Evolutionary conservation across 1,140 invertebrate genomes (phyloP).

Genomic region (Euschistus heros): DNA sequence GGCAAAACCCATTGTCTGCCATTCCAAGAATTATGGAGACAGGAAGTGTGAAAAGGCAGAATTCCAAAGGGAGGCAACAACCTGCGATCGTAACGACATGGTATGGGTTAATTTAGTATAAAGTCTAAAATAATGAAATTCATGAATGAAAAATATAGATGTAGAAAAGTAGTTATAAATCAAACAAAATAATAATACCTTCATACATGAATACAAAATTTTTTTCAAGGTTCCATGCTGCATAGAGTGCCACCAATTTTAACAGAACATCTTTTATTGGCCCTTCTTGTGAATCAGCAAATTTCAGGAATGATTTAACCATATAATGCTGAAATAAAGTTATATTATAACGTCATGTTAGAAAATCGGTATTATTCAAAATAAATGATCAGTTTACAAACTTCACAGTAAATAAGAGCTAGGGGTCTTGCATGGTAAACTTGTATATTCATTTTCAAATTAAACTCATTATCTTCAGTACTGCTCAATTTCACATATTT

Average conservation of each 20-base stretch:
- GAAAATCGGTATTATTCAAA: no score
- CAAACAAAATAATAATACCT: no score
- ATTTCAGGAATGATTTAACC: conserved; percentile 29
- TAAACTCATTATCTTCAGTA: conserved; percentile 54
- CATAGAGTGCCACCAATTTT: conserved; percentile 58
- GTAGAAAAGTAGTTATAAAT: neutral
- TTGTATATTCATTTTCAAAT: conserved; percentile 68
- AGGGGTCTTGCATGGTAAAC: conserved; percentile 66
- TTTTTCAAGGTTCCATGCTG: conserved; percentile 58
- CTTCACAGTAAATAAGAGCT: conserved; percentile 62
- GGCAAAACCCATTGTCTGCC: no score
- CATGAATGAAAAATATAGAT: no score
- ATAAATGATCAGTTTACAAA: neutral
- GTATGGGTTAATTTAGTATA: no score
- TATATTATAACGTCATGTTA: no score
- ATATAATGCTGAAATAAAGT: conserved; percentile 29
- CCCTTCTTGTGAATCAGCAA: conserved; percentile 20
- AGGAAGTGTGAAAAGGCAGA: no score
- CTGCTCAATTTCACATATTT: conserved; percentile 46
- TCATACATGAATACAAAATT: conserved; percentile 65
- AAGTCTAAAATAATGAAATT: no score
- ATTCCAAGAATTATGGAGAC: no score
- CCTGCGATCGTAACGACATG: no score
- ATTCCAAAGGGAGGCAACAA: no score
- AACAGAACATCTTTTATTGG: conserved; percentile 43